Conservation (phyloP, 2,888 invertebrate species). For the Temnothorax unifasciatus region DNA sequence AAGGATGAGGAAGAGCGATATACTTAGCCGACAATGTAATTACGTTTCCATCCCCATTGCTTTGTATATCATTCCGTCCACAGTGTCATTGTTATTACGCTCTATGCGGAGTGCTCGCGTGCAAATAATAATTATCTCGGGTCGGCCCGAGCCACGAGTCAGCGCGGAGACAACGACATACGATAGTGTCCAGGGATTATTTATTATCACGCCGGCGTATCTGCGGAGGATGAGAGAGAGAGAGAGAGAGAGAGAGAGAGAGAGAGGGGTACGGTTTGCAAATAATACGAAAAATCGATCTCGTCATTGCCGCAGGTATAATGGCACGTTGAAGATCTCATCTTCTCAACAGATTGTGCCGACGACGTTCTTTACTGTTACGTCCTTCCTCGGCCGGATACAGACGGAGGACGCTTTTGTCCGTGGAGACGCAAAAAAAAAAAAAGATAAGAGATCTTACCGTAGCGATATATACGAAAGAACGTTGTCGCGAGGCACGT, state of each 20-base stretch:
- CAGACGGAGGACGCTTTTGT: conserved; percentile 57
- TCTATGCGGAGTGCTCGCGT: conserved; percentile 36
- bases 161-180: conserved; percentile 8
- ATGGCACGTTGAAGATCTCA: conserved; percentile 52
- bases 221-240: not conserved
- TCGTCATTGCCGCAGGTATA: conserved; percentile 57
- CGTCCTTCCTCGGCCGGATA: conserved; percentile 42
- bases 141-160: conserved; percentile 28
- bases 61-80: conserved; percentile 39
- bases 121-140: conserved; percentile 54
- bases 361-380: conserved; percentile 57
- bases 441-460: conserved; percentile 58
- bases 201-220: conserved; percentile 43
- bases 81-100: conserved; percentile 37
- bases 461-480: conserved; percentile 57
- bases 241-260: not conserved
- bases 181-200: conserved; percentile 39
- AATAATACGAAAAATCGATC: conserved; percentile 58
- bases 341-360: conserved; percentile 44
- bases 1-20: conserved; percentile 28
- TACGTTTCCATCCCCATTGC: conserved; percentile 43
- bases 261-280: conserved; percentile 37
- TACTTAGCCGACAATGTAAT: conserved; percentile 35
- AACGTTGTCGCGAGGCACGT: conserved; percentile 58
- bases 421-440: conserved; percentile 43